Evolutionary conservation across 2,888 invertebrate species (phyloP), one percentile per base, ranked within the genome.

Genomic region (Spialia ferax): DNA sequence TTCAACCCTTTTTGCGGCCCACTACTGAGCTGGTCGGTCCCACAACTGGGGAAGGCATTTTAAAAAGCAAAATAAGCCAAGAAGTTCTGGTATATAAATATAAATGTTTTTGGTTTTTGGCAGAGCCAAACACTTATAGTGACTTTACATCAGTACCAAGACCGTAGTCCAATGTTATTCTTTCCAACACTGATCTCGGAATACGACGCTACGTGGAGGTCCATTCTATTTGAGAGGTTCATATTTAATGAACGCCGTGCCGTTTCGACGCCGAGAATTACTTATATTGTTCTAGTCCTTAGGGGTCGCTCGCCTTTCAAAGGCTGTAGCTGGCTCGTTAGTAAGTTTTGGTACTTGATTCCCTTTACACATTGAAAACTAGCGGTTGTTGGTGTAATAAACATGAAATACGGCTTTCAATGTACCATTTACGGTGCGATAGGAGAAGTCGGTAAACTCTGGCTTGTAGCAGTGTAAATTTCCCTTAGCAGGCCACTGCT

Each of bases 211-310:
- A n/a, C 4, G 1, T 42, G 6, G 38, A n/a, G 5, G n/a, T 42
- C n/a, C 38, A n/a, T 15, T 42, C 38, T 45, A 18, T 18, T 18
- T 45, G 45, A 45, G 45, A 45, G 7, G 18, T 45, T 45, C 45
- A 45, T 45, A 45, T 18, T 18, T 45, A 45, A 45, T 45, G 45
- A 45, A 18, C 45, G 8, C 18, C 18, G 2, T 18, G 45, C 1
- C 45, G 45, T 8, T 18, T 18, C 45, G 45, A 45, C 18, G 45
- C 18, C 18, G 45, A 48, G 20, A 20, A 48, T 48, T 48, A 48
- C 45, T 48, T 48, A 48, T 48, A 48, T 48, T 48, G 45, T 48
- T 48, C 18, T 20, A 48, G 3, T 48, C 45, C 45, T 48, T 48
- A 18, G 20, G 45, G 45, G 45, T 20, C 45, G 45, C 20, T 48